Evolutionary conservation across 2,113 vertebrate species (phyloP), one percentile per base, ranked within the genome.

Genomic region (Carassius carassius): DNA sequence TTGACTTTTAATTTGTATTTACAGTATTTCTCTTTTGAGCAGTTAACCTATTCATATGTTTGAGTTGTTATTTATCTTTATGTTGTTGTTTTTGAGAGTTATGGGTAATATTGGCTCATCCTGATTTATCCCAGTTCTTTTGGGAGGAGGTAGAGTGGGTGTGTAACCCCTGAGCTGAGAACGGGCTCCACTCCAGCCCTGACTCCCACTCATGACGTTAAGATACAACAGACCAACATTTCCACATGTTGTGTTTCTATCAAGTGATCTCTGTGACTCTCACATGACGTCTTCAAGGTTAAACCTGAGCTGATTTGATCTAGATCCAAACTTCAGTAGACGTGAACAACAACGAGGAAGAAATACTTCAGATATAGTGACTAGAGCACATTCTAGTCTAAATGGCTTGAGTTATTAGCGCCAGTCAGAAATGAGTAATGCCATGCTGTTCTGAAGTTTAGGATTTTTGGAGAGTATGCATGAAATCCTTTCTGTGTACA

Each of bases 401-500:
- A 29, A 29, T 12, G 23, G 23, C 12, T 63, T 65, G 13, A n/a
- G 69, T 63, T 21, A 1, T 49, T 2, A 49, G 35, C 19, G 16
- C n/a, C 1, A 73, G 32, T 67, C 65, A 35, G 49, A 51, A 21
- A 8, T 58, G 14, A 86, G 78, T 19, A 49, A 32, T 4, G 81
- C 81, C 29, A 83, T 78, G 86, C 51, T 86, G 88, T 86, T 85
- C 41, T 89, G 86, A 89, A 86, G 86, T 89, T 87, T 86, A 73
- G 88, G 90, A 85, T 88, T 72, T 87, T 17, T 75, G 86, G 85
- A 82, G 74, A 6, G 86, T 44, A 56, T 75, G 77, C 89, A 87
- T 88, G 76, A 92, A 90, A 91, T 87, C 67, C 86, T 85, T 87
- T 86, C 87, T 93, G 90, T 92, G 89, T 92, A 92, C 92, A 92